Evolutionary conservation across 64 coral and sea anemone genomes (phyloP).

Genomic region (Trachythela sp.): DNA sequence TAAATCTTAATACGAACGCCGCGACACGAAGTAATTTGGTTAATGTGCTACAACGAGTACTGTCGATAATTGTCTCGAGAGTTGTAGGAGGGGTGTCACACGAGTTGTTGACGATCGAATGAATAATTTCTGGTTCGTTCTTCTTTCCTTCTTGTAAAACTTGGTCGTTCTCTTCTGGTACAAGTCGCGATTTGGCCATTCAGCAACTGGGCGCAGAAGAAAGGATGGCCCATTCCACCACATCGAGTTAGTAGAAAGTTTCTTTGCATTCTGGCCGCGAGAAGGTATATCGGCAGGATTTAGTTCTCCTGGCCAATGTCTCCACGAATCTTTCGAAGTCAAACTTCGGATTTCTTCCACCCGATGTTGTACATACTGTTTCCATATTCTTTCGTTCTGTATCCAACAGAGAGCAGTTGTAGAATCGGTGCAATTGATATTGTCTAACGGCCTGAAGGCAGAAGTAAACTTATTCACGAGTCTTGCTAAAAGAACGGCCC

Average conservation of each 20-base stretch:
- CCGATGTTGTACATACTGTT: too few relatives aligned
- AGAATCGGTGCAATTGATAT: not conserved
- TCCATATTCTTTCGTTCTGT: too few relatives aligned
- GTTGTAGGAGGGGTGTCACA: not conserved
- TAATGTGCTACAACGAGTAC: not conserved
- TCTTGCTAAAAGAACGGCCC: not conserved
- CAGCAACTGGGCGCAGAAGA: not conserved
- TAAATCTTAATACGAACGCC: not conserved
- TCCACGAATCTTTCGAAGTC: not conserved
- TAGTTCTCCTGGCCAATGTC: not conserved
- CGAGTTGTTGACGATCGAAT: not conserved
- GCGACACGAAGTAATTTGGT: not conserved
- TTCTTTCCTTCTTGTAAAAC: not conserved
- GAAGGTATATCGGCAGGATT: not conserved
- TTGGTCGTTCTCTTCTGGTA: not conserved
- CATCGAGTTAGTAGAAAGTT: not conserved
- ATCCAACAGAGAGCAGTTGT: not conserved
- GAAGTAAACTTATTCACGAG: not conserved
- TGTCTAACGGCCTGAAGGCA: not conserved
- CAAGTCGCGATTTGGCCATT: not conserved
- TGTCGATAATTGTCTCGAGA: not conserved
- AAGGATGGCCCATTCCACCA: not conserved
- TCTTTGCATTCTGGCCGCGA: not conserved
- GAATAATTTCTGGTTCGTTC: not conserved
- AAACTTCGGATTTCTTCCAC: too few relatives aligned